Conservation (phyloP, 2,113 vertebrate species). For the Leucopsar rothschildi region DNA sequence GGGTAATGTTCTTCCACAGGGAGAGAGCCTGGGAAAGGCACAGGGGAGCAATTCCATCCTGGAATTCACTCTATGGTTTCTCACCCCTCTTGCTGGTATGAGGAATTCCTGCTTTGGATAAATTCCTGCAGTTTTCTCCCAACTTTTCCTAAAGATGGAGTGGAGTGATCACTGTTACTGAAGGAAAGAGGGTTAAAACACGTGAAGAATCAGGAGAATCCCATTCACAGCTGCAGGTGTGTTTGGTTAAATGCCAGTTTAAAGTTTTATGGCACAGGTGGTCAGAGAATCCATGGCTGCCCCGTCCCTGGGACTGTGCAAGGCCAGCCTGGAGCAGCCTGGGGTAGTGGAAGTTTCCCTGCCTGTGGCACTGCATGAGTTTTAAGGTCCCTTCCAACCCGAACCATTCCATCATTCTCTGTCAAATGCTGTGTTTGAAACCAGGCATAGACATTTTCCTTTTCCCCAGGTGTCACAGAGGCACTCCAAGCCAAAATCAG, state of each 20-base stretch:
- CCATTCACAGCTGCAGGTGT: neutral
- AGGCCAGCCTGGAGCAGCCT: neutral
- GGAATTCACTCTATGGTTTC: fast-evolving
- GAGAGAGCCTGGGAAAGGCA: neutral
- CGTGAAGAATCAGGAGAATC: neutral
- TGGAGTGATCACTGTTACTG: neutral
- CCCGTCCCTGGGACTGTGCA: neutral
- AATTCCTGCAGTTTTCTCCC: neutral
- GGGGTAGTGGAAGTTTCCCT: neutral
- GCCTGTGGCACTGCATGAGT: neutral
- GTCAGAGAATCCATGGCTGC: neutral
- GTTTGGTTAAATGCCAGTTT: neutral
- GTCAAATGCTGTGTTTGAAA: neutral
- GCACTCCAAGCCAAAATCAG: neutral
- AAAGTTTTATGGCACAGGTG: neutral
- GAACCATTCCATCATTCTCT: neutral
- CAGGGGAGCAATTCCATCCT: neutral
- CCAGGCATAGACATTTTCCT: neutral
- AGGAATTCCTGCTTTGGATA: neutral
- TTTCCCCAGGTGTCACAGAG: neutral
- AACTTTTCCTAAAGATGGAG: neutral
- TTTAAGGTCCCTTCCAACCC: neutral
- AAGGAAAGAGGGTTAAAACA: neutral
- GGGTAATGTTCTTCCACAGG: neutral
- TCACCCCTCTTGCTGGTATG: neutral